Percentiles rank a stretch among this genome's conserved stretches.
These are phyloP conservation scores for Huso huso DNA, from an alignment of 2,797 vertebrate species.

Conservation along the genomic window DNA sequence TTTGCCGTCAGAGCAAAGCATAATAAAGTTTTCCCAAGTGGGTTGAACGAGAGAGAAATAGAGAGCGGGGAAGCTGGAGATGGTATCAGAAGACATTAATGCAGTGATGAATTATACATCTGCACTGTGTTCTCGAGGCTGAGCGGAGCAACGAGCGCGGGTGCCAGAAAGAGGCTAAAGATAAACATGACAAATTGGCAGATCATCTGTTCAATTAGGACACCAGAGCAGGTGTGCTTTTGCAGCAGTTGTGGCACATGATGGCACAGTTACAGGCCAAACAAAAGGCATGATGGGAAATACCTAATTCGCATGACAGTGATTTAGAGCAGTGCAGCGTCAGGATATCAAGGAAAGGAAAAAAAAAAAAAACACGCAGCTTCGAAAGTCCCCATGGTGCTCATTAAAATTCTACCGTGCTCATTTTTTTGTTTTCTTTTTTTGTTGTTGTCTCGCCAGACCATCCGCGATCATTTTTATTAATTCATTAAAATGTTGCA, in stretches of 20 bases:
- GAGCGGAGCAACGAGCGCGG: slow-evolving; percentile 34
- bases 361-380: slow-evolving; percentile 35
- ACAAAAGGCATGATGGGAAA: slow-evolving; percentile 47
- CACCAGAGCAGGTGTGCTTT: slow-evolving; percentile 57
- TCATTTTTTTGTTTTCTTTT: slow-evolving; percentile 33
- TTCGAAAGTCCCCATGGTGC: slow-evolving; percentile 61
- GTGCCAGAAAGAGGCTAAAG: slow-evolving; percentile 52
- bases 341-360: slow-evolving; percentile 32
- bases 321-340: slow-evolving; percentile 45
- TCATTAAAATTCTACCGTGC: slow-evolving; percentile 67
- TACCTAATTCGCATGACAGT: slow-evolving; percentile 60
- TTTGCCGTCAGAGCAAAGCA: slow-evolving; percentile 84
- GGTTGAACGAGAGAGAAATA: slow-evolving; percentile 47
- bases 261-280: slow-evolving; percentile 40
- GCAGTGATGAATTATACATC: slow-evolving; percentile 78
- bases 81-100: slow-evolving; percentile 72
- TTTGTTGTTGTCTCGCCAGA: slow-evolving; percentile 48
- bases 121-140: slow-evolving; percentile 40
- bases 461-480: slow-evolving; percentile 62
- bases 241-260: slow-evolving; percentile 45
- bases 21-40: slow-evolving; percentile 86
- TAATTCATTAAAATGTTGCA: slow-evolving; percentile 70
- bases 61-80: slow-evolving; percentile 45
- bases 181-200: slow-evolving; percentile 72
- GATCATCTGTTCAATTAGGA: slow-evolving; percentile 64